Percentiles rank a stretch among this genome's conserved stretches.
phyloP scores from a whole-genome alignment of 2,797 vertebrate species.

The Micropoecilia bifurca region DNA sequence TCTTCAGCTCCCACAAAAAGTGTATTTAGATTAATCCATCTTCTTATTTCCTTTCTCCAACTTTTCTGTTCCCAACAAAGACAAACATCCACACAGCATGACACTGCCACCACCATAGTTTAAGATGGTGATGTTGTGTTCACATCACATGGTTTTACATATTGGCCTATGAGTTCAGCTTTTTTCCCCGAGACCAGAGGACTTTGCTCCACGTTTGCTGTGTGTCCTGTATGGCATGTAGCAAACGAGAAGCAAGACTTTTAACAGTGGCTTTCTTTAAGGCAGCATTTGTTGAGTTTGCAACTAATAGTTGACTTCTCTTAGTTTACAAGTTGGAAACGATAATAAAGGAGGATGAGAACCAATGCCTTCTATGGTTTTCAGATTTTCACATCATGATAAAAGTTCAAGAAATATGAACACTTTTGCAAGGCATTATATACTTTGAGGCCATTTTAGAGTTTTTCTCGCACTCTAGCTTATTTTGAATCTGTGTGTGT shows the following conservation, averaged over 20 bases:
- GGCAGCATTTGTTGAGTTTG: neutral
- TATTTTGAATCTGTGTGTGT: slow-evolving; percentile 52
- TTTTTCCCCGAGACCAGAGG: neutral
- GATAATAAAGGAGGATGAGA: neutral
- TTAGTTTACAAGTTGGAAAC: neutral
- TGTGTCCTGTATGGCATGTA: neutral
- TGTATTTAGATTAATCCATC: neutral
- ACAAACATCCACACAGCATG: neutral
- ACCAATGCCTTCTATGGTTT: neutral
- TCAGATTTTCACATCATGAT: neutral
- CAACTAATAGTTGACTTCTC: neutral
- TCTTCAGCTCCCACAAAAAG: neutral
- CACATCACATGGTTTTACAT: neutral
- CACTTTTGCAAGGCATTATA: slow-evolving; percentile 9
- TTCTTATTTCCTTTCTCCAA: neutral
- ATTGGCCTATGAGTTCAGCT: neutral
- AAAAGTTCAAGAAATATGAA: neutral
- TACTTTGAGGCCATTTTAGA: slow-evolving; percentile 34
- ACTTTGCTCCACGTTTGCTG: neutral
- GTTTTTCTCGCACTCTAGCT: slow-evolving; percentile 28
- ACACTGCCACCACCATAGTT: slow-evolving; percentile 3
- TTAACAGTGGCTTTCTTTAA: neutral
- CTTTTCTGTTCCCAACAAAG: neutral
- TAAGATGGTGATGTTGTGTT: neutral
- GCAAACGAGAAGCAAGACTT: neutral